Evolutionary conservation across 2,888 invertebrate species (phyloP).

Genomic region (Cephalotes varians): DNA sequence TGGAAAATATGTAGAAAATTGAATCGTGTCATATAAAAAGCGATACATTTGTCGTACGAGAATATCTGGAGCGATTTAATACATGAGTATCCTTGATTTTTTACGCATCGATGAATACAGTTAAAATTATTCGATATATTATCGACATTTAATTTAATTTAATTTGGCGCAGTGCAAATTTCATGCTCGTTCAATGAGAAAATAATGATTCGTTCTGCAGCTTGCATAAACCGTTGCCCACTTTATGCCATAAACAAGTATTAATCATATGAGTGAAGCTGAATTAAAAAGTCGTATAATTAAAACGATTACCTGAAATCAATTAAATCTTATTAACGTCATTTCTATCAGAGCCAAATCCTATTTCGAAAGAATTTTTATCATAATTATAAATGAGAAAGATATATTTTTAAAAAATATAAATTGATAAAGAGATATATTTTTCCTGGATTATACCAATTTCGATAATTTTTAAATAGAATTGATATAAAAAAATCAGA

Average conservation of each 20-base stretch:
- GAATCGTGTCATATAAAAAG: not conserved
- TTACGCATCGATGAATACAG: conserved; percentile 38
- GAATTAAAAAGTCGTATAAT: conserved; percentile 43
- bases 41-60: conserved; percentile 3
- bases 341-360: conserved; percentile 5
- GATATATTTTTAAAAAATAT: too few relatives aligned
- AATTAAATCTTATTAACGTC: conserved; percentile 35
- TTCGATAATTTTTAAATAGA: not conserved
- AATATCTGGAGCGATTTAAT: conserved; percentile 26
- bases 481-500: not conserved
- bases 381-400: conserved; percentile 14
- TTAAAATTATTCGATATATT: conserved; percentile 46
- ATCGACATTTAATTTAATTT: conserved; percentile 47
- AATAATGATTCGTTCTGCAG: conserved; percentile 42
- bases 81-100: conserved; percentile 31
- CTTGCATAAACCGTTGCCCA: conserved; percentile 38
- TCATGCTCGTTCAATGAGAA: conserved; percentile 49
- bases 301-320: conserved; percentile 34
- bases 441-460: not conserved
- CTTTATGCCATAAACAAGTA: conserved; percentile 45
- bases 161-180: conserved; percentile 38
- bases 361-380: conserved; percentile 14
- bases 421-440: not conserved
- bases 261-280: conserved; percentile 38
- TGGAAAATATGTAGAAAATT: conserved; percentile 6